phyloP scores from a whole-genome alignment of 2,113 vertebrate species.

The Rhabdornis inornatus region DNA sequence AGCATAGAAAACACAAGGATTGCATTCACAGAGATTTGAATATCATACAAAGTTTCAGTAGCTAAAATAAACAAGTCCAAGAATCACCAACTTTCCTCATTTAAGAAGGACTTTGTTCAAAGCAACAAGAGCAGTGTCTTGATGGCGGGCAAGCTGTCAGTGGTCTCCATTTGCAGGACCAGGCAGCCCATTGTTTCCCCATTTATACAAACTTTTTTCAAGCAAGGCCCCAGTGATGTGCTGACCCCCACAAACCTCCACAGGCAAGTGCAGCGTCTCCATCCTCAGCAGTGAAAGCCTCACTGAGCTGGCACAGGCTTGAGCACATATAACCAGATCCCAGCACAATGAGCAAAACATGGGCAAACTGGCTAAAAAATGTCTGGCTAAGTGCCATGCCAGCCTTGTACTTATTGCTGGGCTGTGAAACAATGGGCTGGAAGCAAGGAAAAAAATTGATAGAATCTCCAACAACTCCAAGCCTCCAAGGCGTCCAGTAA shows the following conservation, averaged over 20 bases:
- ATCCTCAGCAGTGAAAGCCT: neutral
- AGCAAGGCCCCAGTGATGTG: neutral
- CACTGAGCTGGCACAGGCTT: neutral
- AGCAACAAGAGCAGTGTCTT: neutral
- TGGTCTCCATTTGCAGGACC: rapidly evolving
- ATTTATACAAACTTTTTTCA: neutral
- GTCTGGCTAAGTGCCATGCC: neutral
- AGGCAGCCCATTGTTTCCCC: neutral
- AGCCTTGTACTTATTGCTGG: neutral
- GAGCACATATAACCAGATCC: neutral
- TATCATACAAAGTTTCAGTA: neutral
- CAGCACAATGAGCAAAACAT: neutral
- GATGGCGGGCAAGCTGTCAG: neutral
- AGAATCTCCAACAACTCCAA: neutral
- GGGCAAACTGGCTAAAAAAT: neutral
- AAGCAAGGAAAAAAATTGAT: neutral
- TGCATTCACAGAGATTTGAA: neutral
- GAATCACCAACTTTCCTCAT: neutral
- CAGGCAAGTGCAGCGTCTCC: neutral
- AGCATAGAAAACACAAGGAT: neutral
- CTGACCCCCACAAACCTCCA: neutral
- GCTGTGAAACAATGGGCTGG: neutral
- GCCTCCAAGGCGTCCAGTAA: neutral
- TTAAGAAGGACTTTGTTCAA: neutral
- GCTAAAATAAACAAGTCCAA: neutral